phyloP scores from a whole-genome alignment of 2,797 vertebrate genomes.

The Sebastolobus altivelis region DNA sequence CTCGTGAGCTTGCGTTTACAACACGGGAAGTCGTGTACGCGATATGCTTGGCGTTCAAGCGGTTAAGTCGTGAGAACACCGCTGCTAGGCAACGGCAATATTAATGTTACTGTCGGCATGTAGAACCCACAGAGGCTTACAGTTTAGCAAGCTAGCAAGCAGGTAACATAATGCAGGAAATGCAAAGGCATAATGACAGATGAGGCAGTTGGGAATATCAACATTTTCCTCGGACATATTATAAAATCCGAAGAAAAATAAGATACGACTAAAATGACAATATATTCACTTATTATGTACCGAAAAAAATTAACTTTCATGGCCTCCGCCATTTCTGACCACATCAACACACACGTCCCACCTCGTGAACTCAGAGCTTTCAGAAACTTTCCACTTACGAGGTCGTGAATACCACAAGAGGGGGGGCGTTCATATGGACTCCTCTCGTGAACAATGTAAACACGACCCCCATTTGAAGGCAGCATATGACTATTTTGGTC shows the following conservation, averaged over 20 bases:
- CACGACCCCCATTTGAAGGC: no score
- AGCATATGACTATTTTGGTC: no score
- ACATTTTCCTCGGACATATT: background rate
- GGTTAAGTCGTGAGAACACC: background rate
- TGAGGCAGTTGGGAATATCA: background rate
- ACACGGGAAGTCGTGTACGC: background rate
- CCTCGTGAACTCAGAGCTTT: no score
- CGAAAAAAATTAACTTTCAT: no score
- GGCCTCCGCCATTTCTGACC: no score
- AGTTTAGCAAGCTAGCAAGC: background rate
- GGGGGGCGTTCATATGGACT: no score
- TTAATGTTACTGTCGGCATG: background rate
- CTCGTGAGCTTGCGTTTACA: background rate
- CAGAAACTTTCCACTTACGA: no score
- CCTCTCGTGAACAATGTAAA: no score
- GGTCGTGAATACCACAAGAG: no score
- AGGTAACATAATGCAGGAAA: background rate
- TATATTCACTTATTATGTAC: background rate
- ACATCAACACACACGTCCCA: accelerated
- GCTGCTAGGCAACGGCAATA: background rate
- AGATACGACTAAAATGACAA: background rate
- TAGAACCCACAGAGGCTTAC: background rate
- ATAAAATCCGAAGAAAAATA: background rate
- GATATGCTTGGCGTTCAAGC: background rate
- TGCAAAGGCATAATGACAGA: background rate